These are phyloP conservation scores for Amiota mariae DNA, from an alignment of 2,888 invertebrate genomes.

Conservation along the genomic window DNA sequence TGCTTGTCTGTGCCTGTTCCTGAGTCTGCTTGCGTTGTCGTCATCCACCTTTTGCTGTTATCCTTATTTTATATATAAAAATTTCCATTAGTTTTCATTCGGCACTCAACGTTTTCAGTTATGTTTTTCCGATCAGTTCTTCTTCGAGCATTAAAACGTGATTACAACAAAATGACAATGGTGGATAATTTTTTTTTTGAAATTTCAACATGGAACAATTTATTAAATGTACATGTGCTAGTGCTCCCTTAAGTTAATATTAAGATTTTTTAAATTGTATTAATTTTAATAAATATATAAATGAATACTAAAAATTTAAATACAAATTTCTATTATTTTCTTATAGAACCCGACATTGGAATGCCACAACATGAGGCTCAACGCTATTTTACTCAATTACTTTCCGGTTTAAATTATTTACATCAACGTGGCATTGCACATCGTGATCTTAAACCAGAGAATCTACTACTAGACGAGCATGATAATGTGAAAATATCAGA, in stretches of 20 bases:
- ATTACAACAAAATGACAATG: no score
- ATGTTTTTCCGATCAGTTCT: neutral
- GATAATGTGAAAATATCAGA: constrained; percentile 96
- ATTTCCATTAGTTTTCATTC: neutral
- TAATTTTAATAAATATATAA: no score
- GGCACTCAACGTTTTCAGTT: neutral
- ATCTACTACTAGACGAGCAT: constrained; percentile 88
- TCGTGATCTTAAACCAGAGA: constrained; percentile 97
- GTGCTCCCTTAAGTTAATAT: no score
- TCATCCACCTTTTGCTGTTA: no score
- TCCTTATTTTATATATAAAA: neutral
- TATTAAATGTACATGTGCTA: no score
- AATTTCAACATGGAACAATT: no score
- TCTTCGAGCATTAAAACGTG: no score
- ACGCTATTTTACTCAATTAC: constrained; percentile 89
- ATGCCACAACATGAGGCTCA: constrained; percentile 88
- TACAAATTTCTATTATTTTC: constrained; percentile 40
- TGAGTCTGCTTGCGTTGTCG: no score
- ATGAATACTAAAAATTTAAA: no score
- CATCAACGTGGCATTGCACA: constrained; percentile 93
- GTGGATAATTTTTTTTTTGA: no score
- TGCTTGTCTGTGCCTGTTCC: neutral
- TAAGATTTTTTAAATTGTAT: no score
- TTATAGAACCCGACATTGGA: constrained; percentile 92
- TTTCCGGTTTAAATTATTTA: constrained; percentile 90